Evolutionary conservation across 2,113 vertebrate genomes (phyloP).

Genomic region (Turnix velox): DNA sequence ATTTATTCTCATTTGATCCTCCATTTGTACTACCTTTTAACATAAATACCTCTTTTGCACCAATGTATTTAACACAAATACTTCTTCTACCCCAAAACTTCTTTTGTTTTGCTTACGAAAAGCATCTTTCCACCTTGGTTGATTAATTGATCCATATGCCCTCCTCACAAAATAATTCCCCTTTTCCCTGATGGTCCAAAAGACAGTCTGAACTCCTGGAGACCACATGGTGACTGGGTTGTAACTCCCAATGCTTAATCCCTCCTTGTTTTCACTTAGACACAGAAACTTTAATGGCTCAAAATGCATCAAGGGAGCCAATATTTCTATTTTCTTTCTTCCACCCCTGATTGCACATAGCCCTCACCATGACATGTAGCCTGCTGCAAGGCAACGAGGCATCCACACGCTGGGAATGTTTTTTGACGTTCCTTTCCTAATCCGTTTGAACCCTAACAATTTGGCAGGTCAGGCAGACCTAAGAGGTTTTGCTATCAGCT

Average conservation of each 20-base stretch:
- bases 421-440: conserved; percentile 51
- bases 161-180: neutral
- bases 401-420: neutral
- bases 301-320: neutral
- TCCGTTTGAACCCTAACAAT: conserved; percentile 46
- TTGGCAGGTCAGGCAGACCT: conserved; percentile 53
- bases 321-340: neutral
- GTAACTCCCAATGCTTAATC: neutral
- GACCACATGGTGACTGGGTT: neutral
- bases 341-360: neutral
- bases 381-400: neutral
- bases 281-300: neutral
- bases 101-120: neutral
- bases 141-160: neutral
- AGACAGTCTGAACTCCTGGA: neutral
- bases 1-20: neutral
- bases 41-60: neutral
- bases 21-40: neutral
- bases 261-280: neutral
- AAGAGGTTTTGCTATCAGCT: conserved; percentile 49
- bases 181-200: neutral
- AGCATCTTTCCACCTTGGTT: neutral
- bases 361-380: neutral
- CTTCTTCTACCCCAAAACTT: neutral
- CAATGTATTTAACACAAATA: neutral